Conservation (phyloP, 2,113 vertebrate species). For the Sarotherodon lohbergeri region DNA sequence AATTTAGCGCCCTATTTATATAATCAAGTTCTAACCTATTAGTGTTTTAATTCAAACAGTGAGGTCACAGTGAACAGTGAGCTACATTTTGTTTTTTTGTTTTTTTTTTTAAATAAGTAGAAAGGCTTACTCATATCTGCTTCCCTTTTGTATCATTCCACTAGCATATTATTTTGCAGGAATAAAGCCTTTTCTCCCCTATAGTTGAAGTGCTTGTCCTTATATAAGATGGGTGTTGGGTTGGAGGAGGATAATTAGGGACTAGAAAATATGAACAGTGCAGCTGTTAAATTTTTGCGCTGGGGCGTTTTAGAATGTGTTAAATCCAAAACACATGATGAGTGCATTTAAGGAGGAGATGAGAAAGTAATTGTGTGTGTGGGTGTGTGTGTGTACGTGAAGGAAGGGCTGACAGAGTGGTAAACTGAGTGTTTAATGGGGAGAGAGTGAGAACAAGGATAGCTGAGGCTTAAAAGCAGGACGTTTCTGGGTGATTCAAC, state of each 20-base stretch:
- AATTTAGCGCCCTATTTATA: background rate
- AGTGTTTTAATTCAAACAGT: background rate
- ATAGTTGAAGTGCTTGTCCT: conserved; percentile 12
- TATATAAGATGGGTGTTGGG: conserved; percentile 20
- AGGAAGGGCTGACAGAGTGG: background rate
- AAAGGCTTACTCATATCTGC: background rate
- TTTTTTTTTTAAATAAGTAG: background rate
- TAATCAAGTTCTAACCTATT: background rate
- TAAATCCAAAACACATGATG: conserved; percentile 70
- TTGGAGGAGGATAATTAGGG: conserved; percentile 48
- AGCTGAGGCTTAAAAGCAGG: background rate
- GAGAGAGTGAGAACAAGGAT: background rate
- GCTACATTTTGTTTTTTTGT: background rate
- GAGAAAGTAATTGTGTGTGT: background rate
- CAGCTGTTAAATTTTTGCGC: conserved; percentile 60
- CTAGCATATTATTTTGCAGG: background rate
- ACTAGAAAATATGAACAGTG: conserved; percentile 35
- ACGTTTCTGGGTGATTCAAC: background rate
- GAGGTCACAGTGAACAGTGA: background rate
- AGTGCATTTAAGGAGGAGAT: conserved; percentile 27
- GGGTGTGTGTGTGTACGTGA: background rate
- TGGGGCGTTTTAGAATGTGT: conserved; percentile 58
- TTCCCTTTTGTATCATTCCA: background rate
- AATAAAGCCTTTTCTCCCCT: conserved; percentile 15
- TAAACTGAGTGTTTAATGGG: conserved; percentile 3